Base-by-base conservation (phyloP, 2,113 vertebrate species). In the Eonycteris spelaea region DNA sequence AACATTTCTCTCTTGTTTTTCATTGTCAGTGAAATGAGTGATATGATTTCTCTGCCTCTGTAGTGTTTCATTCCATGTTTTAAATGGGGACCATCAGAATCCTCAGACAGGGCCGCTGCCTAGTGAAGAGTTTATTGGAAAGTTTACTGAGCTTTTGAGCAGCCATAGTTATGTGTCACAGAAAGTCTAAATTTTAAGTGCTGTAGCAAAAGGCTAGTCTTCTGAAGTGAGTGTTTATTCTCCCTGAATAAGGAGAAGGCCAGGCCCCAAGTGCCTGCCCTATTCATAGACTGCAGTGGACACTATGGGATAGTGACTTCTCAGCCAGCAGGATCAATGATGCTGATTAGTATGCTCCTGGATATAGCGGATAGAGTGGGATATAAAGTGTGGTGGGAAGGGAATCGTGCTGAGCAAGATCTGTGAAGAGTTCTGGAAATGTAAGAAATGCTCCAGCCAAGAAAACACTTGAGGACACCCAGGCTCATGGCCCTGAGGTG, bases 341-440 rank as follows among this genome's bases (percentile, higher is more conserved):
- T 48, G 33, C 26, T 35, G 6, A 22, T 15, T 7, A 3, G 11
- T 45, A 4, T 8, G 2, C 12, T 35, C 22, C n/a, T 55, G 21
- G 28, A 16, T 70, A 15, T 30, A 43, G 12, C 21, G 21, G 28
- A 8, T 7, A 22, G 28, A 24, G 55, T 7, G 26, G 19, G n/a
- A 3, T 5, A 2, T 11, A 13, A 15, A 2, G 38, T 51, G 4
- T 35, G 33, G 0, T 30, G 12, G 6, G 2, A 8, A 30, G 14
- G 22, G 45, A 30, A 35, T 57, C 26, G 9, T 35, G 19, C 19
- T 59, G 3, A 85, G 33, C 33, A 75, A 82, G 15, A 40, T 28
- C 38, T 88, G 7, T 51, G 13, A 40, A 35, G 51, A 93, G 53
- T 86, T 67, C 7, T 35, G 19, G 11, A 11, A 24, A 4, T 71